Evolutionary conservation across 2,113 vertebrate species (phyloP).

Genomic region (Xenus cinereus): DNA sequence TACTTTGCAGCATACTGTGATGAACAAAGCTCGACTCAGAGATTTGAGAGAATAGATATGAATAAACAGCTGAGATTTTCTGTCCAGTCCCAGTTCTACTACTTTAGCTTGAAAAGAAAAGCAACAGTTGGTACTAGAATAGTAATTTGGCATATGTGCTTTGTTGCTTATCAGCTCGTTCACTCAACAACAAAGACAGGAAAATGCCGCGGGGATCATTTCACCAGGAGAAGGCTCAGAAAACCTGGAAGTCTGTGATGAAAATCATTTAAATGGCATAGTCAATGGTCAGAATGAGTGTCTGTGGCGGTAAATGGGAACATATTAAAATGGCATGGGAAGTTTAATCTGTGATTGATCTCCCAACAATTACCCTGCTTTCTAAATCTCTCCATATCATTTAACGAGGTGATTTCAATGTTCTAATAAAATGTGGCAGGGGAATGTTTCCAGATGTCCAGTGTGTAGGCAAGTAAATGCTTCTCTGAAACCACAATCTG

Average conservation of each 20-base stretch:
- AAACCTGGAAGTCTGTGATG: slow-evolving; percentile 2
- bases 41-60: neutral
- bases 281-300: neutral
- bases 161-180: neutral
- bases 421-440: slow-evolving; percentile 60
- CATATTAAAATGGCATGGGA: slow-evolving; percentile 6
- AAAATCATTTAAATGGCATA: slow-evolving; percentile 12
- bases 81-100: neutral
- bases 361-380: slow-evolving; percentile 22
- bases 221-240: neutral
- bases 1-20: neutral
- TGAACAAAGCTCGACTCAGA: neutral
- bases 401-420: slow-evolving; percentile 52
- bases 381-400: slow-evolving; percentile 27
- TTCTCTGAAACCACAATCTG: neutral
- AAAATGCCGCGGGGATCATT: neutral
- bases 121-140: neutral
- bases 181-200: neutral
- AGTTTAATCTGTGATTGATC: slow-evolving; percentile 32
- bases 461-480: neutral
- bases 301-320: slow-evolving; percentile 30
- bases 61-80: neutral
- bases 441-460: slow-evolving; percentile 52
- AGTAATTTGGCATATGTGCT: neutral
- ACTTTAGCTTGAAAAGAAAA: neutral